Evolutionary conservation across 2,888 invertebrate species (phyloP), one percentile per base, ranked within the genome.

Genomic region (Serrognathus titanus): DNA sequence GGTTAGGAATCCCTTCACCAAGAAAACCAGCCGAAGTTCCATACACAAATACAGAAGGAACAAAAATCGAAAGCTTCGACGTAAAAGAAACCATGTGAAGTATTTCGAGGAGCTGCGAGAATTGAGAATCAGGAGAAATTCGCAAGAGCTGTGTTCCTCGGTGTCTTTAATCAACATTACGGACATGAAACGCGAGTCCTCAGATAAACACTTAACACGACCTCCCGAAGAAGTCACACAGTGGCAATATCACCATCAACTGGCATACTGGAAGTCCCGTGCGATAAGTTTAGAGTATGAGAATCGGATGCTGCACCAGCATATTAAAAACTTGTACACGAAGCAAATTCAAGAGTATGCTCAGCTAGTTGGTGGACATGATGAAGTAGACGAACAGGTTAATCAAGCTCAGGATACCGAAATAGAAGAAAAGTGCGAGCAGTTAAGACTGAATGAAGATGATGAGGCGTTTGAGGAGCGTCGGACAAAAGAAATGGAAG

Each of bases 241-340:
- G n/a, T 78, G 79, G 80, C 82, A 84, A 65, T 66, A 82, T 52
- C 79, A 81, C 66, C 83, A 85, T 63, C 81, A 84, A 73, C 63
- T 84, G 7, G 82, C 84, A 1, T 83, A 81, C 67, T 85, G 85
- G 85, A 85, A 83, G 69, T 81, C 85, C 0, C 79, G 79, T 62
- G 84, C 84, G 0, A 75, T 77, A 43, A 80, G 82, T 45, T 73
- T 85, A 48, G 81, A 83, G 68, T 79, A 81, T 62, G 85, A 85
- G 72, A 85, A 85, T 67, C 71, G 73, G 48, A 75, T 84, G 65
- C 68, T 85, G 45, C 80, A 82, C 43, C 78, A 81, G 45, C 80
- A 82, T 45, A 77, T 85, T 45, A 66, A 71, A 59, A 67, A 72
- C 58, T 65, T 76, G 16, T 75, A 76, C 63, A 67, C 69, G 1